Evolutionary conservation across 2,797 vertebrate genomes (phyloP).

Genomic region (Phalloptychus januarius): DNA sequence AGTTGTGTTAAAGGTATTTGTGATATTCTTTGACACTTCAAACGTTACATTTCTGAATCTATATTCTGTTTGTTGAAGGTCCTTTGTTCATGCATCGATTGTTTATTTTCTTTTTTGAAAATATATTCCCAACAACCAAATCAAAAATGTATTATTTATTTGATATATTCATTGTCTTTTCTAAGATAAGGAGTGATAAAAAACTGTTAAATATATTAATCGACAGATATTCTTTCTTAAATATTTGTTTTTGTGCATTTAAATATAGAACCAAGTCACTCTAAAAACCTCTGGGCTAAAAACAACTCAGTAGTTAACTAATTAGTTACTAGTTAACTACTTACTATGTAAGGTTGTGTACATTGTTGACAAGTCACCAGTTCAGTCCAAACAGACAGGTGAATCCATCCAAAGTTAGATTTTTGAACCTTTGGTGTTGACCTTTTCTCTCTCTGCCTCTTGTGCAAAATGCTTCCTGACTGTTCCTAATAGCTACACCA

Average conservation of each 20-base stretch:
- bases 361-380: not conserved
- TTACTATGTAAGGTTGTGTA: too few species aligned
- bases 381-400: not conserved
- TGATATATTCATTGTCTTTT: not conserved
- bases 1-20: too few species aligned
- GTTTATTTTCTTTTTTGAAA: not conserved
- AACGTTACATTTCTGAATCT: too few species aligned
- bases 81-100: not conserved
- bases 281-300: not conserved
- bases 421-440: not conserved
- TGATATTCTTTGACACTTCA: too few species aligned
- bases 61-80: too few species aligned
- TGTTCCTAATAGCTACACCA: conserved; percentile 7
- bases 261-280: not conserved
- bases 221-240: not conserved
- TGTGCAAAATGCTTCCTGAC: not conserved
- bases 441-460: not conserved
- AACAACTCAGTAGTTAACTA: too few species aligned
- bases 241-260: too few species aligned
- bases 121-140: not conserved
- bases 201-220: not conserved
- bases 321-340: too few species aligned
- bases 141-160: not conserved
- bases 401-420: not conserved
- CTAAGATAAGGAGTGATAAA: not conserved